Evolutionary conservation across 1,140 invertebrate genomes (phyloP), one percentile per base, ranked within the genome.

Genomic region (Leptinotarsa defecta): DNA sequence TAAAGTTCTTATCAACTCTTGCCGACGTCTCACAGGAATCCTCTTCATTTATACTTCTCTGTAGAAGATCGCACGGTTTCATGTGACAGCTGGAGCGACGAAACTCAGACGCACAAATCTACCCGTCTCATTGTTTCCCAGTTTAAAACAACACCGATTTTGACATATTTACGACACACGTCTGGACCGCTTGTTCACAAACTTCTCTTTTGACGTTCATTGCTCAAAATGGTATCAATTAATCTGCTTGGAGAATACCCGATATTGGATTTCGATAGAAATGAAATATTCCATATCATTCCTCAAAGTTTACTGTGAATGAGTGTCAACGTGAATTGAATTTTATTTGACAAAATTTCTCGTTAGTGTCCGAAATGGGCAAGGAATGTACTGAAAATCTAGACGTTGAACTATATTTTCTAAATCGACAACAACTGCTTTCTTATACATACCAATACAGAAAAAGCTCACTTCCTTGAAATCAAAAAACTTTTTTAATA

Each of bases 81-180:
- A 73, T 52, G 76, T 78, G 81, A 82, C 81, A 82, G 81, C 81
- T 81, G 81, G 76, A 79, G 79, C 77, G 77, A 78, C 76, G 79
- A 74, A 76, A 76, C 79, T 80, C 81, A 82, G 81, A 82, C 81
- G 76, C 81, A 82, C 81, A 82, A 82, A 82, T 82, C 81, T 81
- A 76, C 77, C 79, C 75, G 74, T 77, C 79, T 81, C 78, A 82
- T 82, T 82, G 81, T 82, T 82, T 81, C 78, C 80, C 80, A 78
- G 76, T 80, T 78, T 79, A 82, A 81, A 82, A 82, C 81, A 80
- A 82, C 80, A 82, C 81, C 76, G 77, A 77, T 82, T 82, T 81
- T 82, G 81, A 82, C 80, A 82, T 81, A 81, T 82, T 82, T 82
- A 82, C 80, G 80, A 82, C 77, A 74, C 76, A 78, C 79, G 79